These are phyloP conservation scores for Diabrotica balteata DNA, from an alignment of 2,888 invertebrate genomes.

Conservation along the genomic window DNA sequence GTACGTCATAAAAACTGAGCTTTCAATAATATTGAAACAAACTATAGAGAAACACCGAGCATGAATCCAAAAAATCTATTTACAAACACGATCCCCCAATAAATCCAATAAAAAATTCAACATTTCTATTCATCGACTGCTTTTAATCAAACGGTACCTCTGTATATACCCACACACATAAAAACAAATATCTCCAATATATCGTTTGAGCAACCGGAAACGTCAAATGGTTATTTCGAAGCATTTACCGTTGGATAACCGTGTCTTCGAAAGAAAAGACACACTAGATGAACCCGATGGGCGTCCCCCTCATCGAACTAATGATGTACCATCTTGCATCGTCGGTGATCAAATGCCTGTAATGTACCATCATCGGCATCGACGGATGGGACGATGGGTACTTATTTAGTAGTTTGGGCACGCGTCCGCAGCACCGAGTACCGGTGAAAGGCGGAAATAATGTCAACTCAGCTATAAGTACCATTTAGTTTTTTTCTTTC, in stretches of 20 bases:
- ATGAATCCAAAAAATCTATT: too few species aligned
- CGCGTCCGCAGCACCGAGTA: conserved; percentile 41
- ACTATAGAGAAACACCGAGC: too few species aligned
- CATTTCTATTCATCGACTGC: not conserved
- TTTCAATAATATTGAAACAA: too few species aligned
- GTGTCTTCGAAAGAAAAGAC: conserved; percentile 24
- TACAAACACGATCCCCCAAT: not conserved
- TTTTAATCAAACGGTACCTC: not conserved
- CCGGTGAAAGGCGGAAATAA: conserved; percentile 49
- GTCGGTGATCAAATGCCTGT: conserved; percentile 48
- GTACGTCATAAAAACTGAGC: too few species aligned
- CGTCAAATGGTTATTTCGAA: conserved; percentile 25
- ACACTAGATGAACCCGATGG: conserved; percentile 30
- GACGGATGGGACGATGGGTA: conserved; percentile 16
- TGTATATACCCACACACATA: not conserved
- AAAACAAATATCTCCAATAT: conserved; percentile 16
- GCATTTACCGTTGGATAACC: conserved; percentile 34
- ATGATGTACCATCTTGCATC: conserved; percentile 46
- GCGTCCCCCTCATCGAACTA: conserved; percentile 29
- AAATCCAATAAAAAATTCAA: not conserved
- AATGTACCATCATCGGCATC: conserved; percentile 37
- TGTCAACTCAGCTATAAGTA: conserved; percentile 34
- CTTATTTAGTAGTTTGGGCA: conserved; percentile 40
- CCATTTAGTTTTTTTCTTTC: conserved; percentile 14
- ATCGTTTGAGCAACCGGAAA: conserved; percentile 26